These are phyloP conservation scores for Alaudala cheleensis DNA, from an alignment of 2,113 vertebrate species.

Conservation along the genomic window DNA sequence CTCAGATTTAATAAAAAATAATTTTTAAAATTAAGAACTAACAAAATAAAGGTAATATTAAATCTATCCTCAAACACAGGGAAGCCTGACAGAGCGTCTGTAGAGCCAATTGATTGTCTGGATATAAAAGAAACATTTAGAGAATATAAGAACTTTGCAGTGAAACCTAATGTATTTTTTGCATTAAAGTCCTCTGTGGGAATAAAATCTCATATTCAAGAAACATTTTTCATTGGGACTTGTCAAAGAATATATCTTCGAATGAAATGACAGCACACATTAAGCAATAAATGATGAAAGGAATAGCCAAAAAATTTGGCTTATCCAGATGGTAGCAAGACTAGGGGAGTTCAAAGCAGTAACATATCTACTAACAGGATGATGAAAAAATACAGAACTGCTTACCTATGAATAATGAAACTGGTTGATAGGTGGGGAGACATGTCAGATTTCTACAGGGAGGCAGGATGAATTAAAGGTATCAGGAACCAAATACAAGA, in stretches of 20 bases:
- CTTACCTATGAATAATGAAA: not conserved
- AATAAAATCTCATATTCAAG: not conserved
- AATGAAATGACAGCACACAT: not conserved
- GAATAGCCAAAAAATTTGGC: not conserved
- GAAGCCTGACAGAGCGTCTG: not conserved
- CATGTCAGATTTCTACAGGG: not conserved
- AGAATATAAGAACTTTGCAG: not conserved
- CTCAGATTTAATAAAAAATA: not conserved
- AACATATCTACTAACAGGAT: not conserved
- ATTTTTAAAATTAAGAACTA: not conserved
- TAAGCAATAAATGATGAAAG: not conserved
- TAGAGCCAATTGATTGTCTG: not conserved
- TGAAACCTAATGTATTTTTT: not conserved
- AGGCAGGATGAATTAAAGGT: not conserved
- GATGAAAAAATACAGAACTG: not conserved
- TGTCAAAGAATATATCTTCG: not conserved
- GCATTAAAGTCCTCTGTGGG: not conserved
- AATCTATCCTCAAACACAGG: not conserved
- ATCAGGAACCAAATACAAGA: not conserved
- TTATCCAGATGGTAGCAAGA: not conserved
- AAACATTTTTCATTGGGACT: accelerated
- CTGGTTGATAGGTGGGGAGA: not conserved
- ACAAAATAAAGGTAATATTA: not conserved
- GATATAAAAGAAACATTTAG: not conserved
- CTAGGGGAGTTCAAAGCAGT: not conserved